A percentile compares a stretch with the other conserved stretches of the same genome.
These are phyloP conservation scores for Chrysodeixis includens DNA, from an alignment of 2,888 invertebrate species.

Conservation along the genomic window DNA sequence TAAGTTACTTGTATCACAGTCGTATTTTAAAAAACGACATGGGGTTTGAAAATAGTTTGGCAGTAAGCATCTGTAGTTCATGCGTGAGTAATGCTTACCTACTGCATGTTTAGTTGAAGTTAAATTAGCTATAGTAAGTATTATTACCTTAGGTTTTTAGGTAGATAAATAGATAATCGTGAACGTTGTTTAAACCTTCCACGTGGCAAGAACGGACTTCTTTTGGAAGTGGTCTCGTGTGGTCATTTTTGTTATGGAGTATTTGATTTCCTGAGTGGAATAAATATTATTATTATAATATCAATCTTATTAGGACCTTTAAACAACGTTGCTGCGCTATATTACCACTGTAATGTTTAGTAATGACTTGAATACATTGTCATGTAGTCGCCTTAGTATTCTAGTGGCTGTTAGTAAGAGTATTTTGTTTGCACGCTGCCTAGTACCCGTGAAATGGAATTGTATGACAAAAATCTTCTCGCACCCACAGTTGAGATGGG, in stretches of 20 bases:
- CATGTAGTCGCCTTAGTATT: conserved; percentile 25
- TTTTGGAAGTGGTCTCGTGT: too few species aligned
- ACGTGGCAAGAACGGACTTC: background rate
- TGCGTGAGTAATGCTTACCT: conserved; percentile 38
- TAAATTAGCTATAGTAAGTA: conserved; percentile 8
- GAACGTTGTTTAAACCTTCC: conserved; percentile 41
- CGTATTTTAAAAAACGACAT: background rate
- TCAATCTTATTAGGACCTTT: conserved; percentile 3
- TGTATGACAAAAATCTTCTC: conserved; percentile 78
- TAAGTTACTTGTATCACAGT: background rate
- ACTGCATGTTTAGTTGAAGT: conserved; percentile 37
- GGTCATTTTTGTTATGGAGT: too few species aligned
- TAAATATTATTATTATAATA: too few species aligned
- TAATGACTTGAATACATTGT: conserved; percentile 13
- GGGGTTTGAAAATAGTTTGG: conserved; percentile 9
- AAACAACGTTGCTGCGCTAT: conserved; percentile 26
- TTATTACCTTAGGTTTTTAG: background rate
- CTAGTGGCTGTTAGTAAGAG: conserved; percentile 76
- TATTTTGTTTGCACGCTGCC: conserved; percentile 86
- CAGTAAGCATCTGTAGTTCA: conserved; percentile 16
- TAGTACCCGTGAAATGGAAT: conserved; percentile 78
- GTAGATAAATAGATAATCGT: conserved; percentile 10
- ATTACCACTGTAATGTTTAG: conserved; percentile 6
- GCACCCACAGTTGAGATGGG: conserved; percentile 82
- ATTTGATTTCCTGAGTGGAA: too few species aligned